phyloP scores from a whole-genome alignment of 92 coral and sea anemone genomes.

The Porites divaricata region DNA sequence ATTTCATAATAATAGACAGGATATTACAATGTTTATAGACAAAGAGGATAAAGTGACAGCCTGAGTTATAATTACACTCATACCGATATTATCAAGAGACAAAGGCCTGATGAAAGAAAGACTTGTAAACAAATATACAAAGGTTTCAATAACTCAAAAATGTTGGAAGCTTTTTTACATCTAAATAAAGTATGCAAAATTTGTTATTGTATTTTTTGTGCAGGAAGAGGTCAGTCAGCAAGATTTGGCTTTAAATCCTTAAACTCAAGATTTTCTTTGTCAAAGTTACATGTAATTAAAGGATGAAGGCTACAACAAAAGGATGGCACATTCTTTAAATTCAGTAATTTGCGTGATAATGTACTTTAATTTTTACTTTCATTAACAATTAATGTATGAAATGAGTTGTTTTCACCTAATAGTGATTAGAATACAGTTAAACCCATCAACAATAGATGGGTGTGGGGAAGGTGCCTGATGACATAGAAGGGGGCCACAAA shows the following conservation, averaged over 20 bases:
- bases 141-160: neutral
- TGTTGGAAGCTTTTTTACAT: neutral
- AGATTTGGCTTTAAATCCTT: neutral
- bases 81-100: conserved; percentile 2
- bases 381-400: neutral
- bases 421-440: neutral
- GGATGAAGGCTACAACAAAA: conserved; percentile 3
- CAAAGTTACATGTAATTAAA: conserved; percentile 1
- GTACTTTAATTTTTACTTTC: neutral
- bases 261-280: no score
- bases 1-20: conserved; percentile 1
- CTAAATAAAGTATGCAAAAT: neutral
- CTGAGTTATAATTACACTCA: neutral
- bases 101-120: neutral
- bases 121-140: neutral
- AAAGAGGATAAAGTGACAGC: neutral
- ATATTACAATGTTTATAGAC: conserved; percentile 10
- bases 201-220: neutral
- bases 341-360: conserved; percentile 16
- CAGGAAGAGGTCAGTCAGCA: neutral
- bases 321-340: conserved; percentile 11
- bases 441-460: no score
- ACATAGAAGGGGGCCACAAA: neutral
- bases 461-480: no score
- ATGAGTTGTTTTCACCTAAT: neutral